These are phyloP conservation scores for Dolomedes plantarius DNA, from an alignment of 2,888 invertebrate species.

Conservation along the genomic window DNA sequence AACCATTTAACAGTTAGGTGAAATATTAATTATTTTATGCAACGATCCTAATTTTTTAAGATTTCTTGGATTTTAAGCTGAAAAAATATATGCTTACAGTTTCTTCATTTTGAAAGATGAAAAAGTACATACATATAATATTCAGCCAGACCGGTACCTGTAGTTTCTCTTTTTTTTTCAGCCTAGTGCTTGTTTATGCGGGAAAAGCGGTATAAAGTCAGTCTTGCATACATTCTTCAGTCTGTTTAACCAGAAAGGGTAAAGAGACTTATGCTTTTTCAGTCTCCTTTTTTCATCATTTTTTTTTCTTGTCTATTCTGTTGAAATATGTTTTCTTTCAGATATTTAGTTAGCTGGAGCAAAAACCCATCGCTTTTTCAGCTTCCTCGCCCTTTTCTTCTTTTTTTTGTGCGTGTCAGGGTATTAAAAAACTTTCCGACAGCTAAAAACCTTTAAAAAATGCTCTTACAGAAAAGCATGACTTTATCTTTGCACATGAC, in stretches of 20 bases:
- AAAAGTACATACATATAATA: too few species aligned
- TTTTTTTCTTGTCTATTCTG: background rate
- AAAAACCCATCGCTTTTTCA: background rate
- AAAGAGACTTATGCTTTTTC: background rate
- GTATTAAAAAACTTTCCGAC: background rate
- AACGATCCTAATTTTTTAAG: too few species aligned
- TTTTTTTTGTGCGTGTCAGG: background rate
- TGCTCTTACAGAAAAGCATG: background rate
- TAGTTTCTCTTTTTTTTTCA: too few species aligned
- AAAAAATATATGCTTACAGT: too few species aligned
- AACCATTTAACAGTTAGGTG: too few species aligned
- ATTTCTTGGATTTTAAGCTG: too few species aligned
- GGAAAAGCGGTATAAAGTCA: background rate
- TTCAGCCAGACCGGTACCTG: too few species aligned
- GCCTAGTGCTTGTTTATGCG: background rate
- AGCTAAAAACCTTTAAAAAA: background rate
- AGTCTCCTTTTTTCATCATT: background rate
- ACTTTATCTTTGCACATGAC: conserved; percentile 16
- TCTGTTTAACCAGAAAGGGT: background rate
- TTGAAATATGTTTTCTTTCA: conserved; percentile 12
- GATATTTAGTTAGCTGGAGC: background rate
- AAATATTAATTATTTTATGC: too few species aligned
- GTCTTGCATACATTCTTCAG: background rate
- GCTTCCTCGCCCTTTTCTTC: too few species aligned
- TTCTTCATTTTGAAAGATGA: too few species aligned